Conservation (phyloP, 2,888 invertebrate species). For the Scaptomyza caliginosa region DNA sequence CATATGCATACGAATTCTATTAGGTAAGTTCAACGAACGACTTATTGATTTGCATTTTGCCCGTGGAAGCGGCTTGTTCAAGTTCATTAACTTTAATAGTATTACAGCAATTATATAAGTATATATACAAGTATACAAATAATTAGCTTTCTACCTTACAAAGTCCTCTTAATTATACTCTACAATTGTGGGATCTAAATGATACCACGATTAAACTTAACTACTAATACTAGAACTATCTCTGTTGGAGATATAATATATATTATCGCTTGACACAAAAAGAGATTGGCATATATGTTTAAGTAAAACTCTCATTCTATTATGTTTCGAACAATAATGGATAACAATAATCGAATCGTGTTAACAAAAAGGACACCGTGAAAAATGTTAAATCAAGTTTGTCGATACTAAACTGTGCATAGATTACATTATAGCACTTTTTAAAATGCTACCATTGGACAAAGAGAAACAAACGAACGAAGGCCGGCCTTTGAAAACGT, state of each 20-base stretch:
- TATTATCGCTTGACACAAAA: too few relatives aligned
- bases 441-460: background rate
- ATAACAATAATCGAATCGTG: background rate
- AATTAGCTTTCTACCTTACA: constrained; percentile 4
- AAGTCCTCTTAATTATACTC: constrained; percentile 6
- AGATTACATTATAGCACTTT: background rate
- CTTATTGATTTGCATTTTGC: constrained; percentile 50
- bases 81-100: constrained; percentile 56
- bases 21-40: constrained; percentile 60
- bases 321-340: background rate
- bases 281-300: background rate
- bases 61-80: constrained; percentile 48
- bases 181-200: background rate
- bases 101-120: constrained; percentile 12
- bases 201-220: too few relatives aligned
- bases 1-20: constrained; percentile 44
- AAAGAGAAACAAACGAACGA: background rate
- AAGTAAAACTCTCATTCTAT: background rate
- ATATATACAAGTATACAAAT: background rate
- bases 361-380: background rate
- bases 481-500: background rate
- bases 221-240: too few relatives aligned
- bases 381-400: background rate
- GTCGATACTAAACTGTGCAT: background rate
- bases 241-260: too few relatives aligned